phyloP scores from a whole-genome alignment of 2,113 vertebrate genomes.

The Promerops cafer region DNA sequence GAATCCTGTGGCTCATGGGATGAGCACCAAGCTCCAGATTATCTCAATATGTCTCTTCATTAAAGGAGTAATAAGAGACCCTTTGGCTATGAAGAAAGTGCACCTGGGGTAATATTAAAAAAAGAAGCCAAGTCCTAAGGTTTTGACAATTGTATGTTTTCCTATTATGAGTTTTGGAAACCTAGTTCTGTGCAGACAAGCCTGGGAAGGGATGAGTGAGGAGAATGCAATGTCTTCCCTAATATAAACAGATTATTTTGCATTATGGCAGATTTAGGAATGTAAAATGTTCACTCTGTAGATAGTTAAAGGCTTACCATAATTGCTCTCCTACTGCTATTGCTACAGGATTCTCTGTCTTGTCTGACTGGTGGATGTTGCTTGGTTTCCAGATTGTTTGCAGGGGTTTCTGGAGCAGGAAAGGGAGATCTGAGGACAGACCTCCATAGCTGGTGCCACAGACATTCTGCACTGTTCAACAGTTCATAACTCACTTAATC shows the following conservation, averaged over 20 bases:
- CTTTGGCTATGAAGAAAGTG: neutral
- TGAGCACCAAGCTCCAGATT: neutral
- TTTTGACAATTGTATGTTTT: conserved; percentile 2
- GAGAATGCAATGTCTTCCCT: conserved; percentile 50
- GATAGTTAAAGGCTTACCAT: conserved; percentile 57
- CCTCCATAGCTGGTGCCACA: neutral
- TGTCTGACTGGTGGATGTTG: neutral
- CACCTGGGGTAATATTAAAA: neutral
- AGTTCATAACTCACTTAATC: conserved; percentile 25
- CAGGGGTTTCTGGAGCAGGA: neutral
- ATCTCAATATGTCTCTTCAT: neutral
- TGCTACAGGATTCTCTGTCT: conserved; percentile 22
- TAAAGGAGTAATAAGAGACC: neutral
- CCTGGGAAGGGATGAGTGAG: conserved; percentile 32
- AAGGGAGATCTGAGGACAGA: neutral
- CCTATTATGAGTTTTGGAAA: neutral
- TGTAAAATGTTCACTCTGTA: conserved; percentile 33
- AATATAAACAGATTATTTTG: conserved; percentile 63
- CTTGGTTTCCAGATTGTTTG: neutral
- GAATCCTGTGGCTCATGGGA: neutral
- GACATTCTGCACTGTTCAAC: neutral
- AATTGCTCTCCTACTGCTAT: conserved; percentile 40
- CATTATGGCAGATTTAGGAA: conserved; percentile 49
- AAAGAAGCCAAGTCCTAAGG: neutral
- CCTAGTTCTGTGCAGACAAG: conserved; percentile 41